Evolutionary conservation across 2,113 vertebrate species (phyloP).

Genomic region (Chloroceryle aenea): DNA sequence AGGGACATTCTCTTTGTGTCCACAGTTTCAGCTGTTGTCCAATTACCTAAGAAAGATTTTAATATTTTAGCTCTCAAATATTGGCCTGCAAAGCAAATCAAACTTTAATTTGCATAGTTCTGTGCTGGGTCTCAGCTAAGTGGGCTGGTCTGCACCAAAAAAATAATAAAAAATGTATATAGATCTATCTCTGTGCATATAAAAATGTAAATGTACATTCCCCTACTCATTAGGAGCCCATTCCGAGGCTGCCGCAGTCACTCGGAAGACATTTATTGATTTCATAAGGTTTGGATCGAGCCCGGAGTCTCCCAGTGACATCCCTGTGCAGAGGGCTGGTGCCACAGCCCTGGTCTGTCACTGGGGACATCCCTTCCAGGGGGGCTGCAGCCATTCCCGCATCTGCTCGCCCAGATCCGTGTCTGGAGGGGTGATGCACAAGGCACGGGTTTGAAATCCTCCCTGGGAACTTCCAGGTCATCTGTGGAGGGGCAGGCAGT

Average conservation of each 20-base stretch:
- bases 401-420: neutral
- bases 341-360: neutral
- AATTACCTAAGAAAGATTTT: slow-evolving; percentile 48
- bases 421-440: neutral
- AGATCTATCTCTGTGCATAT: neutral
- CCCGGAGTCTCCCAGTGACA: neutral
- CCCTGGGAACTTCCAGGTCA: fast-evolving
- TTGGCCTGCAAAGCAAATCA: slow-evolving; percentile 32
- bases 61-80: slow-evolving; percentile 47
- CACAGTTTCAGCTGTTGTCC: slow-evolving; percentile 37
- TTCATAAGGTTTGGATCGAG: neutral
- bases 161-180: neutral
- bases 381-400: fast-evolving
- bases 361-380: fast-evolving
- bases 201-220: neutral
- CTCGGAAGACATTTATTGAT: neutral
- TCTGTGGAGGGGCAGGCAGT: neutral
- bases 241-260: neutral
- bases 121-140: neutral
- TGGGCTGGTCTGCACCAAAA: neutral
- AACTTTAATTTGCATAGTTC: neutral
- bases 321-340: neutral
- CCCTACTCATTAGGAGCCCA: neutral
- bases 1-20: slow-evolving; percentile 61
- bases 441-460: neutral